phyloP scores from a whole-genome alignment of 2,888 invertebrate genomes.

The Drosophila mimetica region DNA sequence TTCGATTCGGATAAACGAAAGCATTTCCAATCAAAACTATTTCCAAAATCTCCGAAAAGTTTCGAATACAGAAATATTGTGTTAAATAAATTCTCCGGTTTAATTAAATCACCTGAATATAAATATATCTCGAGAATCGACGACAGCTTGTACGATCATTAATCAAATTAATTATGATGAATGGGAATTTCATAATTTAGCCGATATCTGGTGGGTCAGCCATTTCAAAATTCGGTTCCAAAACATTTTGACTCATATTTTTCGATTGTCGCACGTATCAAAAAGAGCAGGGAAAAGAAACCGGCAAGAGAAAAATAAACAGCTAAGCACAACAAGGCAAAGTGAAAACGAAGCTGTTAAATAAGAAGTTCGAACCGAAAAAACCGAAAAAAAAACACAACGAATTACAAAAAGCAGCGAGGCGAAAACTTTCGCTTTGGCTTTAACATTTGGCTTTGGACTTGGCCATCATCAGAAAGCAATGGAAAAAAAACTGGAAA shows the following conservation, averaged over 20 bases:
- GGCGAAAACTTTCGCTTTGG: slow-evolving; percentile 70
- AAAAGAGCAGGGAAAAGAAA: slow-evolving; percentile 23
- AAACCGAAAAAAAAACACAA: slow-evolving; percentile 12
- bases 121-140: neutral
- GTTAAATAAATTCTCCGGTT: neutral
- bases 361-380: slow-evolving; percentile 63
- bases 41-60: neutral
- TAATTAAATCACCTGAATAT: slow-evolving; percentile 1
- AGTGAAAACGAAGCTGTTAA: slow-evolving; percentile 75
- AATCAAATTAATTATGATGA: slow-evolving; percentile 24
- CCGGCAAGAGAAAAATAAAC: slow-evolving; percentile 33
- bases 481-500: slow-evolving; percentile 18
- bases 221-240: slow-evolving; percentile 9
- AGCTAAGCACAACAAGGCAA: slow-evolving; percentile 45
- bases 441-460: slow-evolving; percentile 57
- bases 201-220: neutral
- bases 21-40: neutral
- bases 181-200: slow-evolving; percentile 27
- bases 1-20: neutral
- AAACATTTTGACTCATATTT: slow-evolving; percentile 32
- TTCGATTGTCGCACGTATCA: slow-evolving; percentile 59
- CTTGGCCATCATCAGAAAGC: slow-evolving; percentile 65
- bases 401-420: slow-evolving; percentile 20
- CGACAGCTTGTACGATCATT: slow-evolving; percentile 19
- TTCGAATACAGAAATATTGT: too few relatives aligned